phyloP scores from a whole-genome alignment of 2,113 vertebrate genomes.

The Crotalus helleri region DNA sequence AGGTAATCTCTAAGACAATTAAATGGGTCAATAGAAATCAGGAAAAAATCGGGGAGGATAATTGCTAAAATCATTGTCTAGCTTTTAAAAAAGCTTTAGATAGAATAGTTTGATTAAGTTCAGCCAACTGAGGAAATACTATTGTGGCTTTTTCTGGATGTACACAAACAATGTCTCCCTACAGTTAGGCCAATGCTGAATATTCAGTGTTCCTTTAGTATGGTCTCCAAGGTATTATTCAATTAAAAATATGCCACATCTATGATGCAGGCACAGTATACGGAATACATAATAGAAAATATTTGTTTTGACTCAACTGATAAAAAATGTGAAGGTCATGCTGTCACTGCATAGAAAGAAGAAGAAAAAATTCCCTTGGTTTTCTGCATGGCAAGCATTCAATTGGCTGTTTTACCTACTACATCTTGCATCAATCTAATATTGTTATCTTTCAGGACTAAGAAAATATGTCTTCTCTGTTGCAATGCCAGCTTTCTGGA shows the following conservation, averaged over 20 bases:
- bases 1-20: conserved; percentile 19
- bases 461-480: background rate
- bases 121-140: background rate
- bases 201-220: background rate
- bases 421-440: background rate
- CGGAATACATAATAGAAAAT: background rate
- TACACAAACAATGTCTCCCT: background rate
- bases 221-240: background rate
- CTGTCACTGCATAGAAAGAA: background rate
- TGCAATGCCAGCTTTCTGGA: background rate
- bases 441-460: background rate
- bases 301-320: background rate
- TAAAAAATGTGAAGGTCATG: background rate
- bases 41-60: background rate
- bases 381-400: background rate
- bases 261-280: background rate
- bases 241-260: background rate
- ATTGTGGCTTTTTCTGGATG: background rate
- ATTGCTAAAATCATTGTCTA: conserved; percentile 22
- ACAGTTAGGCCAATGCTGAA: background rate
- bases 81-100: background rate
- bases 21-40: conserved; percentile 29
- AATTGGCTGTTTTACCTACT: background rate
- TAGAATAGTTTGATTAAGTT: background rate
- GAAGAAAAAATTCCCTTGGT: background rate